phyloP scores from a whole-genome alignment of 2,888 invertebrate species.

The Sarcophaga variegata region DNA sequence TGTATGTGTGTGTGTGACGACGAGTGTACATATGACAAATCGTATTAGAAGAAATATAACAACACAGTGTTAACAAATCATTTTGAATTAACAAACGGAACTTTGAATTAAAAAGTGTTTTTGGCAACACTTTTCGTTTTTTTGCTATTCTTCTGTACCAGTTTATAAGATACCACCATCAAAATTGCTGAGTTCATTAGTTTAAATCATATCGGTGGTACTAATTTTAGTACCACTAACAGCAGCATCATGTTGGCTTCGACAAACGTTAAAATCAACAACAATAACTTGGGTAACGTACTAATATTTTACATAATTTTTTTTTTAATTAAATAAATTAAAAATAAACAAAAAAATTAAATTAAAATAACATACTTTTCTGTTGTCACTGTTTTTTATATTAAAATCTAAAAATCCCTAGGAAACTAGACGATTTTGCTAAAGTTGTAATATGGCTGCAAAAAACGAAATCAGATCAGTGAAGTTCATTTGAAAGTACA shows the following conservation, averaged over 20 bases:
- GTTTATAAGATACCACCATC: constrained; percentile 70
- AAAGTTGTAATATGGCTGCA: too few species aligned
- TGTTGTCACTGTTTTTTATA: not conserved
- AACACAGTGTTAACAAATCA: not conserved
- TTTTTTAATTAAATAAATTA: too few species aligned
- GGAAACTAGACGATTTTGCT: too few species aligned
- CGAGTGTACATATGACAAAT: not conserved
- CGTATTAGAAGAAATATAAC: too few species aligned
- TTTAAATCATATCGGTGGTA: constrained; percentile 67
- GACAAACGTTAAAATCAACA: constrained; percentile 73
- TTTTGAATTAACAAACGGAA: not conserved
- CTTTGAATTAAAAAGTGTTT: not conserved
- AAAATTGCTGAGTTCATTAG: constrained; percentile 78
- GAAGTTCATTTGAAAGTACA: too few species aligned
- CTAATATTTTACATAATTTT: too few species aligned
- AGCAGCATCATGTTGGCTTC: constrained; percentile 63
- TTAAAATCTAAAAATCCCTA: too few species aligned
- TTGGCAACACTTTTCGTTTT: constrained; percentile 1
- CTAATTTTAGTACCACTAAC: constrained; percentile 67
- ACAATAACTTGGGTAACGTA: constrained; percentile 66
- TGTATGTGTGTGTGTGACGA: not conserved
- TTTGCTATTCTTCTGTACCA: not conserved
- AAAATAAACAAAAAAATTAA: not conserved
- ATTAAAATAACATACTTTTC: not conserved
- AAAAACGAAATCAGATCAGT: too few species aligned